Evolutionary conservation across 2,113 vertebrate genomes (phyloP).

Genomic region (Sturnus vulgaris): DNA sequence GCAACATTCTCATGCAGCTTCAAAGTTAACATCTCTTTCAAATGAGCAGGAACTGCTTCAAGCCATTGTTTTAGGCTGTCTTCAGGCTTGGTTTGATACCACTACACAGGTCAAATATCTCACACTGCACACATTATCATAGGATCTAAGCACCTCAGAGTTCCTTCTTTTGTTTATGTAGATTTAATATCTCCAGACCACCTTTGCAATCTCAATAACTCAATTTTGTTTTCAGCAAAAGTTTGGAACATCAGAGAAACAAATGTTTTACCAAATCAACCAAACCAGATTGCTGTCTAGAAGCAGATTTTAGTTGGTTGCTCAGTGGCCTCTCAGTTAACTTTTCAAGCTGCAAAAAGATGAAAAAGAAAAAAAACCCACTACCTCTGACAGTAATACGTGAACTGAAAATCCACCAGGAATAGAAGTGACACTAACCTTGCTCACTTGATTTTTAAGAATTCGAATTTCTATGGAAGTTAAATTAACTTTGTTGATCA

Average conservation of each 20-base stretch:
- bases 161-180: slow-evolving; percentile 6
- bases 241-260: background rate
- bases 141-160: slow-evolving; percentile 7
- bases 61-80: slow-evolving; percentile 12
- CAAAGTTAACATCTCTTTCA: slow-evolving; percentile 33
- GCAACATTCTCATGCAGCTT: background rate
- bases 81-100: slow-evolving; percentile 14
- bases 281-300: background rate
- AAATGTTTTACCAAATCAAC: background rate
- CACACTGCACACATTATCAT: background rate
- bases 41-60: slow-evolving; percentile 26
- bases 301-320: background rate
- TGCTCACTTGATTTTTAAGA: background rate
- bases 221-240: background rate
- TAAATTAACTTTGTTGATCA: background rate
- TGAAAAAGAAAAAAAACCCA: background rate
- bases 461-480: background rate
- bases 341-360: background rate
- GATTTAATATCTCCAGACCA: background rate
- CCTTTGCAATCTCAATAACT: background rate
- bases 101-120: background rate
- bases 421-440: background rate
- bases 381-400: background rate
- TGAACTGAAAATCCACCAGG: background rate
- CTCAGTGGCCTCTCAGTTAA: background rate